phyloP scores from a whole-genome alignment of 2,113 vertebrate genomes.

The Amia ocellicauda region DNA sequence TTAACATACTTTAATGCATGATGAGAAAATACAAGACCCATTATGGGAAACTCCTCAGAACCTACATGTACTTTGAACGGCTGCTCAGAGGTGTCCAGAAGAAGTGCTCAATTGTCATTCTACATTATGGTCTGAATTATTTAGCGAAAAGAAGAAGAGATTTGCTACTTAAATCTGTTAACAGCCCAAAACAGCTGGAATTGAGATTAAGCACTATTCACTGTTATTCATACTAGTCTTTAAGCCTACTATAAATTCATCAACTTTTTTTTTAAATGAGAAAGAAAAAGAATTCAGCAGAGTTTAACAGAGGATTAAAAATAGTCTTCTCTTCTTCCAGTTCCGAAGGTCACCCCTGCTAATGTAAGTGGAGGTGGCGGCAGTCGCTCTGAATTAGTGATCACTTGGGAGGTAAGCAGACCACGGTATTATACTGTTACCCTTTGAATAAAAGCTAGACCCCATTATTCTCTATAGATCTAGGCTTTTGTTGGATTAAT shows the following conservation, averaged over 20 bases:
- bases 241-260: neutral
- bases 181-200: no score
- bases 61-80: no score
- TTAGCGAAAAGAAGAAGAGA: no score
- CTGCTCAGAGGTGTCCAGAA: no score
- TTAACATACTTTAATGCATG: no score
- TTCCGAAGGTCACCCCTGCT: constrained; percentile 90
- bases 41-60: no score
- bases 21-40: no score
- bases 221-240: neutral
- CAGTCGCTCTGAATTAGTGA: constrained; percentile 94
- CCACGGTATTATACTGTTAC: constrained; percentile 28
- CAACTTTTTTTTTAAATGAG: neutral
- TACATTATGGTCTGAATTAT: no score
- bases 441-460: constrained; percentile 37
- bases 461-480: constrained; percentile 44
- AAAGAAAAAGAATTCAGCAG: neutral
- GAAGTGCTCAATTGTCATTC: no score
- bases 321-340: constrained; percentile 60
- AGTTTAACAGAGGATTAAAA: constrained; percentile 32
- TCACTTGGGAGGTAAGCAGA: constrained; percentile 92
- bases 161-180: no score
- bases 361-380: constrained; percentile 96
- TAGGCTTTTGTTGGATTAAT: constrained; percentile 51
- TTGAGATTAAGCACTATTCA: no score